A percentile compares a stretch with the other conserved stretches of the same genome.
Evolutionary conservation across 2,797 vertebrate species (phyloP).

Genomic region (Sciaenops ocellatus): DNA sequence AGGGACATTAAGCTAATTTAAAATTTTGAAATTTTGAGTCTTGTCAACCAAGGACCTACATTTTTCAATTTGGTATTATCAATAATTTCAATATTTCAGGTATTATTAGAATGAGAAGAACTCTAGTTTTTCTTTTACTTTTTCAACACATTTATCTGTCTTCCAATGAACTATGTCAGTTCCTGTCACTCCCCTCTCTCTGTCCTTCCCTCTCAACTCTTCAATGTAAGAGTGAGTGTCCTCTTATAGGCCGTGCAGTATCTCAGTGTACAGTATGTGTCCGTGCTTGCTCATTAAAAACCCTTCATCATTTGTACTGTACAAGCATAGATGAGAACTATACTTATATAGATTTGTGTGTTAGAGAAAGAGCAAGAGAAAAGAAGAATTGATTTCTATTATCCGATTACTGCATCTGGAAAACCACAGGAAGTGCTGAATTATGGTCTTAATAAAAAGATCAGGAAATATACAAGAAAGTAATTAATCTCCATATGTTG

Average conservation of each 20-base stretch:
- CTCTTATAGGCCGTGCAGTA: background rate
- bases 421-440: conserved; percentile 41
- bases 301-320: background rate
- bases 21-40: conserved; percentile 14
- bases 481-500: conserved; percentile 47
- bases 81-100: background rate
- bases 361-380: background rate
- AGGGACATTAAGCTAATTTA: conserved; percentile 37
- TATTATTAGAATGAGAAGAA: background rate
- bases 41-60: background rate
- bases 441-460: conserved; percentile 37
- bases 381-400: conserved; percentile 53
- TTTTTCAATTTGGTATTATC: background rate
- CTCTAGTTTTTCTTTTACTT: background rate
- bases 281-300: background rate
- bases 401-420: conserved; percentile 28
- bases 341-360: background rate
- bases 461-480: conserved; percentile 40
- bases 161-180: background rate
- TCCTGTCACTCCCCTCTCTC: background rate
- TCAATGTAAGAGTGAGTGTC: background rate
- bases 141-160: background rate
- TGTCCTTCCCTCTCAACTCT: background rate
- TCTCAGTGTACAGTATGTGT: background rate
- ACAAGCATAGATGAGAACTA: background rate